A percentile compares a stretch with the other conserved stretches of the same genome.
These are phyloP conservation scores for Tapirus terrestris DNA, from an alignment of 2,113 vertebrate genomes.

Conservation along the genomic window DNA sequence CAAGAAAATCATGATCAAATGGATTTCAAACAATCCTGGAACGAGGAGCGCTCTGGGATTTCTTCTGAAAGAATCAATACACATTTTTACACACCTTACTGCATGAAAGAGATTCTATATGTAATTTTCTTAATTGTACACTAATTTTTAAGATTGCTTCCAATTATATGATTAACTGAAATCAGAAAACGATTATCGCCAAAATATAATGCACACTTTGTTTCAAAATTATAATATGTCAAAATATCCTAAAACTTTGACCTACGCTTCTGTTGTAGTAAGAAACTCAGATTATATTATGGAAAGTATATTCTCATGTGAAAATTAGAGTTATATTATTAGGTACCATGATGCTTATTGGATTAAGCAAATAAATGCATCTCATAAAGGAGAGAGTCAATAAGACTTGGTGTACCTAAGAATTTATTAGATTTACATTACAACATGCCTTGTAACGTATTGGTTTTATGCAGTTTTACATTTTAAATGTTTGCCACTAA, in stretches of 20 bases:
- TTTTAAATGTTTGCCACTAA: neutral
- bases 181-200: neutral
- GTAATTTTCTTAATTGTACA: neutral
- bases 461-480: conserved; percentile 19
- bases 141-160: neutral
- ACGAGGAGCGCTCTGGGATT: neutral
- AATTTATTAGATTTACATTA: conserved; percentile 1
- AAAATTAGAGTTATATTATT: neutral
- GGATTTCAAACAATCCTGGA: neutral
- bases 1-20: conserved; percentile 23
- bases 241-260: neutral
- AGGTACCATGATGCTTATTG: neutral
- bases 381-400: neutral
- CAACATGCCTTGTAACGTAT: neutral
- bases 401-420: neutral
- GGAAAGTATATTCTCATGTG: neutral
- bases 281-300: neutral
- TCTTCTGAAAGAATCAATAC: neutral
- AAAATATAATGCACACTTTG: neutral
- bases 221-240: neutral
- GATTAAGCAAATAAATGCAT: neutral
- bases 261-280: neutral
- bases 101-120: neutral
- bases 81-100: neutral
- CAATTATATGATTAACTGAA: neutral